Base-by-base conservation (phyloP, 2,113 vertebrate genomes). In the Petaurus breviceps region DNA sequence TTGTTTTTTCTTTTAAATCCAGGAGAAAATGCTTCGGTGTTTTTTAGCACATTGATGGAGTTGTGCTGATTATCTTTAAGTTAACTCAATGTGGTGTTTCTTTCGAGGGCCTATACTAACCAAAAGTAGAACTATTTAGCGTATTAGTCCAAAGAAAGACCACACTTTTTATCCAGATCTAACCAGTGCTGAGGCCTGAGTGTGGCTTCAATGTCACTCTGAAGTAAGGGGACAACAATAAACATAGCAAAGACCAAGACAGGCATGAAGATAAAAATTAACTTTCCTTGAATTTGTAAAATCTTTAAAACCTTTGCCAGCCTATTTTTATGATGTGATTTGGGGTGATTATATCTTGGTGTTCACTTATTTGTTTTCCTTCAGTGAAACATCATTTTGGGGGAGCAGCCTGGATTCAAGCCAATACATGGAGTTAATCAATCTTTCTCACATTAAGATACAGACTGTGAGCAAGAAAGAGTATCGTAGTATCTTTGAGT, bases 1-100 rank as follows among this genome's bases (percentile, higher is more conserved):
- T 31, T 92, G 31, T 77, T 91, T 92, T 53, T 84, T 89, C 49
- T 77, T 96, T 95, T 91, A 94, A 92, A 96, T 26, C 96, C 91
- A 92, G 52, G 89, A 77, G 77, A 96, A 25, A 16, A 77, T 94
- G 53, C n/a, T 46, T 94, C 43, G 57, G 77, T n/a, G n/a, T 37
- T 84, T 43, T 93, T 51, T 91, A 89, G 57, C 43, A 68, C 31
- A 19, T 50, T 91, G 55, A 37, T 55, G 24, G 31, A 93, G n/a
- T 57, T 50, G 3, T 95, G 14, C 57, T 47, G 8, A 5, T n/a
- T 50, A 23, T 51, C 28, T 28, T 92, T 94, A 19, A 84, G 0
- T 51, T 2, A 77, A 84, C n/a, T 96, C 43, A 68, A 16, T 93
- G 47, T 84, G 89, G 24, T 91, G 0, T 68, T 51, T 37, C n/a